Percentiles rank a stretch among this genome's conserved stretches.
Evolutionary conservation across 2,113 vertebrate genomes (phyloP).

Genomic region (Pteruthius melanotis): DNA sequence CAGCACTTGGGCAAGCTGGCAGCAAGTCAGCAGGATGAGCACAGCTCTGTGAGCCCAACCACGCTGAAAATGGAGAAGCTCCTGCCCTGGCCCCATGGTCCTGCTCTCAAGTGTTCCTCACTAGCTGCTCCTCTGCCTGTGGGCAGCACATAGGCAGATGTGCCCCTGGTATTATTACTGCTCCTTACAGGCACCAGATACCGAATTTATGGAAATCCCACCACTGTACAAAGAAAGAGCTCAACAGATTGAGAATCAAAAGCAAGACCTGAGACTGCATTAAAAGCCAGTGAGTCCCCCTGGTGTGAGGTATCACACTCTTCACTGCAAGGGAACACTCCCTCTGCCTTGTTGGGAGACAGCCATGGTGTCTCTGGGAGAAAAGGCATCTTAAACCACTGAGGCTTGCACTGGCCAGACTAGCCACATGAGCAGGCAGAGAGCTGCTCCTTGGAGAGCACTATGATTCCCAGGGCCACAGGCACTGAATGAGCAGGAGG

Average conservation of each 20-base stretch:
- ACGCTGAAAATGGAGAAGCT: background rate
- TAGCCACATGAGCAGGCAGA: background rate
- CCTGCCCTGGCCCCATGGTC: background rate
- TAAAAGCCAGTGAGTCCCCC: background rate
- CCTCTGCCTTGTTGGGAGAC: background rate
- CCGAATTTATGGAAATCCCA: background rate
- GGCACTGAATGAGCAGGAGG: background rate
- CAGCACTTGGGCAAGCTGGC: background rate
- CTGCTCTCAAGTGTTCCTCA: background rate
- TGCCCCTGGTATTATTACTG: background rate
- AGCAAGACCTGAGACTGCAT: background rate
- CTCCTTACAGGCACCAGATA: background rate
- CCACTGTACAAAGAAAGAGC: background rate
- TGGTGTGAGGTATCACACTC: background rate
- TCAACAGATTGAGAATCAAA: background rate
- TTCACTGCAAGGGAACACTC: background rate
- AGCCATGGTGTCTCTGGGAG: background rate
- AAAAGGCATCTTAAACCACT: background rate
- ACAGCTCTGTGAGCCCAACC: background rate
- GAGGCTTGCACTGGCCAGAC: background rate
- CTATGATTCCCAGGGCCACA: background rate
- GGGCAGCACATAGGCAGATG: background rate
- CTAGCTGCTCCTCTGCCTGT: background rate
- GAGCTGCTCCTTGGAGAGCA: background rate
- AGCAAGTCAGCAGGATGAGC: background rate